These are phyloP conservation scores for Eledone cirrhosa DNA, from an alignment of 2,888 invertebrate species.

Conservation along the genomic window DNA sequence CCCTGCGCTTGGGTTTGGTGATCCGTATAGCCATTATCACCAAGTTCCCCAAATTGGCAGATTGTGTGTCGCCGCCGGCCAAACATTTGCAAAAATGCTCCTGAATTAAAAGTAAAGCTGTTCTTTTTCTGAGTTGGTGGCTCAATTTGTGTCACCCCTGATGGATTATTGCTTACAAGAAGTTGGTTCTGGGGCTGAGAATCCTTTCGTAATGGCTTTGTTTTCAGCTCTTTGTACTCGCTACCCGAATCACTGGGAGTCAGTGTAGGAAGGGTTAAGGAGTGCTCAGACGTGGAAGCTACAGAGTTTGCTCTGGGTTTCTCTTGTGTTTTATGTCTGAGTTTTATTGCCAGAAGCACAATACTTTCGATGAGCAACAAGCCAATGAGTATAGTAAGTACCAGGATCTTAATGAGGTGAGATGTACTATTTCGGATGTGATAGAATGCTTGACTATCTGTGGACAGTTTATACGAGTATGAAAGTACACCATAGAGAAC, in stretches of 20 bases:
- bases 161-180: not conserved
- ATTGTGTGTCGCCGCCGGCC: constrained; percentile 58
- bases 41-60: constrained; percentile 49
- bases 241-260: constrained; percentile 15
- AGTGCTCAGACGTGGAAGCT: constrained; percentile 32
- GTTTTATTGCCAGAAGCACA: not conserved
- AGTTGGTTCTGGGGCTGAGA: not conserved
- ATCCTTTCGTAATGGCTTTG: not conserved
- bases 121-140: constrained; percentile 24
- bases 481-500: constrained; percentile 44
- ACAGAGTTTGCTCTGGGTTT: not conserved
- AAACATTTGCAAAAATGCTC: constrained; percentile 44
- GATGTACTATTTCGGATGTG: constrained; percentile 42
- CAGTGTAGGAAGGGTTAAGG: constrained; percentile 11
- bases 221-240: constrained; percentile 21
- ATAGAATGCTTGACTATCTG: constrained; percentile 32
- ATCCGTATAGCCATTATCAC: constrained; percentile 43
- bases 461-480: constrained; percentile 32
- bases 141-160: not conserved
- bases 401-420: constrained; percentile 43
- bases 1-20: constrained; percentile 49
- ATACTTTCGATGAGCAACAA: constrained; percentile 14
- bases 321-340: not conserved
- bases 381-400: constrained; percentile 35
- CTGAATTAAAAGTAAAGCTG: constrained; percentile 54